Conservation (phyloP, 2,888 invertebrate genomes). For the Drosophila leonis region DNA sequence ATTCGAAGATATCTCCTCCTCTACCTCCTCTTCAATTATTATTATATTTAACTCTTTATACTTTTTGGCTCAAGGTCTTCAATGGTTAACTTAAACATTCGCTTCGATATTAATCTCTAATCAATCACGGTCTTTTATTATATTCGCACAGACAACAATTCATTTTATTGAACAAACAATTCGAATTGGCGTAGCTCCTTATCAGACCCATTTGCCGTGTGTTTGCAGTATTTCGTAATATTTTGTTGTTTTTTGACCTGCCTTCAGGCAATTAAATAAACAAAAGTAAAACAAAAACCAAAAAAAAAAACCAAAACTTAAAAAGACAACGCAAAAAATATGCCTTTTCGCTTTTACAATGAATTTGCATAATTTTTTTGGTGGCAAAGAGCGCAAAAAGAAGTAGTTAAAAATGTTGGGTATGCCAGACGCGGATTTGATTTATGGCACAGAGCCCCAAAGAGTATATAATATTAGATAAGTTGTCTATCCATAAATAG, state of each 20-base stretch:
- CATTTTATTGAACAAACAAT: slow-evolving; percentile 20
- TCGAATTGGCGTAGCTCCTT: slow-evolving; percentile 1
- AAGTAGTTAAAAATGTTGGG: slow-evolving; percentile 38
- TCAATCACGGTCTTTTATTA: slow-evolving; percentile 15
- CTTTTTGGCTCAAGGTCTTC: slow-evolving; percentile 48
- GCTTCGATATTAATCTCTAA: slow-evolving; percentile 17
- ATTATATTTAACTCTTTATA: not conserved
- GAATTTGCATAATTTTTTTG: slow-evolving; percentile 73
- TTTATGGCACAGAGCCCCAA: slow-evolving; percentile 29
- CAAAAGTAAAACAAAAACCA: slow-evolving; percentile 44
- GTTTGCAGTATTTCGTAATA: slow-evolving; percentile 28
- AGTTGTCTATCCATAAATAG: slow-evolving; percentile 49
- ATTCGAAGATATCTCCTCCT: not conserved
- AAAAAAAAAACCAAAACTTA: slow-evolving; percentile 14
- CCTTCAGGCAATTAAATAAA: slow-evolving; percentile 44
- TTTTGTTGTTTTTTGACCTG: slow-evolving; percentile 10
- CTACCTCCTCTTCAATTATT: not conserved
- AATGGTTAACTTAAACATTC: slow-evolving; percentile 23
- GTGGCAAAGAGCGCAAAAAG: slow-evolving; percentile 31
- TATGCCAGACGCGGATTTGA: slow-evolving; percentile 19
- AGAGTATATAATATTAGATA: slow-evolving; percentile 33
- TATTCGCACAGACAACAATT: slow-evolving; percentile 4
- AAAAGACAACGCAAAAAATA: slow-evolving; percentile 37
- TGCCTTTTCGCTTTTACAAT: slow-evolving; percentile 71
- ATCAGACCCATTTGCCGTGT: slow-evolving; percentile 6